Conservation (phyloP, 92 coral and sea anemone species). For the Diadumene lineata region DNA sequence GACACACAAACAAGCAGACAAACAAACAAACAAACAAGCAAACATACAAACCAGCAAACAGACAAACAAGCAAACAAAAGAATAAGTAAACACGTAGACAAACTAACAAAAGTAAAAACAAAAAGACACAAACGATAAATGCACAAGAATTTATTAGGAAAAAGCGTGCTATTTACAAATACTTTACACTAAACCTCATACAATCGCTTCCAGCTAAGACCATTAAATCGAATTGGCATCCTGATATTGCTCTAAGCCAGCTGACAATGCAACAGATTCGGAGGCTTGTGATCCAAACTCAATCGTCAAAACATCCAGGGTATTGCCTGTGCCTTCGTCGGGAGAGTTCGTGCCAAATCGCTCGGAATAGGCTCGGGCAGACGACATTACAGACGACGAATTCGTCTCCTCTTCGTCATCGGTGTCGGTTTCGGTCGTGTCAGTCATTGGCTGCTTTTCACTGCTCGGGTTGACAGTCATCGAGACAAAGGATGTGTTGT, state of each 20-base stretch:
- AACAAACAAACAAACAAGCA: too few species aligned
- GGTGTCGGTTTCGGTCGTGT: conserved; percentile 75
- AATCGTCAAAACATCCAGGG: conserved; percentile 43
- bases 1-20: too few species aligned
- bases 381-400: conserved; percentile 76
- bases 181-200: too few species aligned
- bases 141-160: too few species aligned
- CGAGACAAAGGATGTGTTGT: conserved; percentile 74
- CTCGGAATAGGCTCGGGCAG: conserved; percentile 92
- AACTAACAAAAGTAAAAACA: too few species aligned
- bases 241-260: conserved; percentile 27
- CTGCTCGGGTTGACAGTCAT: conserved; percentile 90
- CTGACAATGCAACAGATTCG: conserved; percentile 38
- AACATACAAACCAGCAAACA: too few species aligned
- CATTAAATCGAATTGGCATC: conserved; percentile 42
- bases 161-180: background rate
- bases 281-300: conserved; percentile 55
- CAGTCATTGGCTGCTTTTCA: conserved; percentile 61
- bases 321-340: conserved; percentile 35
- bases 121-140: too few species aligned
- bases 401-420: conserved; percentile 63
- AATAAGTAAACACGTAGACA: too few species aligned
- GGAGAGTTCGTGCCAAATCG: conserved; percentile 58
- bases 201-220: background rate
- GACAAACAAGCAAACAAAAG: too few species aligned